phyloP scores from a whole-genome alignment of 1,140 invertebrate genomes.

The Drosophila suzukii region DNA sequence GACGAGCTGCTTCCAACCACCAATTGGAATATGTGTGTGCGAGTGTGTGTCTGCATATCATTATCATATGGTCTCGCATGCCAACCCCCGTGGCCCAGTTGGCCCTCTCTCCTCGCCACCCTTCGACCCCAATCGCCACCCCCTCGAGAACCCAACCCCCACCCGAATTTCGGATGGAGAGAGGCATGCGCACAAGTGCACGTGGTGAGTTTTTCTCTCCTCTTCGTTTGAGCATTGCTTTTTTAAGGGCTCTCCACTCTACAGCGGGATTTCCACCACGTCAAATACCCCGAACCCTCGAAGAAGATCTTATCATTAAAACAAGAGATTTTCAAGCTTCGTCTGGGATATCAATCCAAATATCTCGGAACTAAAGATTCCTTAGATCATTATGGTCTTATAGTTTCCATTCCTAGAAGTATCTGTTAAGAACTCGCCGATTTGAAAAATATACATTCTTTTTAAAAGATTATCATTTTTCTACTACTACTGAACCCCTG shows the following conservation, averaged over 20 bases:
- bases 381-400: too few species aligned
- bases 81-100: constrained; percentile 43
- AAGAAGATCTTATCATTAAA: constrained; percentile 6
- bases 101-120: background rate
- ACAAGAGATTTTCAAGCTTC: background rate
- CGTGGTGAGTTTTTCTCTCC: constrained; percentile 51
- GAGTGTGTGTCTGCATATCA: constrained; percentile 58
- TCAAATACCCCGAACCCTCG: constrained; percentile 8
- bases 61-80: constrained; percentile 70
- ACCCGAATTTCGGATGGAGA: background rate
- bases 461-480: too few species aligned
- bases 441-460: too few species aligned
- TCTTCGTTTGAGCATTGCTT: constrained; percentile 19
- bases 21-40: constrained; percentile 59
- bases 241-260: constrained; percentile 13
- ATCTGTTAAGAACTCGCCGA: too few species aligned
- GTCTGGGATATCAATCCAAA: background rate
- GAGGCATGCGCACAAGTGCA: constrained; percentile 74
- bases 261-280: constrained; percentile 17
- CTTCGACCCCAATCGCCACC: constrained; percentile 15
- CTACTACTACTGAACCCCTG: too few species aligned
- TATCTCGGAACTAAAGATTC: too few species aligned
- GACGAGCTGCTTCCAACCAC: constrained; percentile 57
- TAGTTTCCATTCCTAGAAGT: too few species aligned
- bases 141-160: constrained; percentile 25